These are phyloP conservation scores for Episyrphus balteatus DNA, from an alignment of 1,140 invertebrate genomes.

Conservation along the genomic window DNA sequence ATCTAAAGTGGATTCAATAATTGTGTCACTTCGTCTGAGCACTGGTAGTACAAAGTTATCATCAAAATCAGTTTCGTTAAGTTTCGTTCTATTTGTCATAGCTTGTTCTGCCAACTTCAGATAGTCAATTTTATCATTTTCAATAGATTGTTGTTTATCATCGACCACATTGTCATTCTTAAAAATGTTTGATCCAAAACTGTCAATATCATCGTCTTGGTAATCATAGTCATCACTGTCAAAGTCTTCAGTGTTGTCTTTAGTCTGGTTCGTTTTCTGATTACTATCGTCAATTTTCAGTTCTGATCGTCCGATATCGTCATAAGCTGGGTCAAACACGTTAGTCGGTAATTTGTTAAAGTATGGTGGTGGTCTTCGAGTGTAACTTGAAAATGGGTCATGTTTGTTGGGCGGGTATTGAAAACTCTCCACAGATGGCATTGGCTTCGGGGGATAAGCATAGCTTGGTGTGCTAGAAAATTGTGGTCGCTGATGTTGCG, in stretches of 20 bases:
- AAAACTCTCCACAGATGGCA: slow-evolving; percentile 4
- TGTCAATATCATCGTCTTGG: too few species aligned
- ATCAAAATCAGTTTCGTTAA: slow-evolving; percentile 9
- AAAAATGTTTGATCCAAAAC: too few species aligned
- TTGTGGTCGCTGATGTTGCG: slow-evolving; percentile 3
- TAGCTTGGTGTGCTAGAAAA: slow-evolving; percentile 13
- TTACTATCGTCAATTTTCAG: background rate
- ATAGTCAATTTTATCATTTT: too few species aligned
- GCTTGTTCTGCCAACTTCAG: too few species aligned
- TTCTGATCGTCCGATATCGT: background rate
- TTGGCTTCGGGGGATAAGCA: slow-evolving; percentile 15
- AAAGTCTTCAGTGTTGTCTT: too few species aligned
- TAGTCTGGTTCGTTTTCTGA: too few species aligned
- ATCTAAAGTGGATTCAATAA: slow-evolving; percentile 11
- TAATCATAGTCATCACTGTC: too few species aligned
- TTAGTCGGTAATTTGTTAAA: background rate
- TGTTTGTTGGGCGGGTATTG: slow-evolving; percentile 6
- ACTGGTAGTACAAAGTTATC: slow-evolving; percentile 31
- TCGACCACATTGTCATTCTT: too few species aligned
- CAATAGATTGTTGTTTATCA: too few species aligned
- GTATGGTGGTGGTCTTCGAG: background rate
- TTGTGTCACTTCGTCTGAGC: slow-evolving; percentile 17
- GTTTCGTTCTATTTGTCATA: background rate
- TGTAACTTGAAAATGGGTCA: slow-evolving; percentile 7
- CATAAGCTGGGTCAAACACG: background rate